Conservation (phyloP, 2,888 invertebrate genomes). For the Acronicta leporina region DNA sequence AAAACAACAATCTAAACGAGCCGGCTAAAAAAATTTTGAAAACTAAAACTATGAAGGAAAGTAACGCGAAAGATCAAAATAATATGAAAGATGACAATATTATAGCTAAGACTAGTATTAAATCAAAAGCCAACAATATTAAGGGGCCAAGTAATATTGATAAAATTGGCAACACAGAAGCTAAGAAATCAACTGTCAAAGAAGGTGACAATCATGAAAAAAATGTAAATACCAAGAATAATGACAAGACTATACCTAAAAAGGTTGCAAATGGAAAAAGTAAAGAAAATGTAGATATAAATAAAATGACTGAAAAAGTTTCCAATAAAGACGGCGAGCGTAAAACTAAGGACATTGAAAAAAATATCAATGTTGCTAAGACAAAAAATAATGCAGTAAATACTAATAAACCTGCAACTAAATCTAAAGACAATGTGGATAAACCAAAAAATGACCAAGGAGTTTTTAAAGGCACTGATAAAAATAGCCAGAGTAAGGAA, state of each 20-base stretch:
- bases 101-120: neutral
- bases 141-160: constrained; percentile 1
- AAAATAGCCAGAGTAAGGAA: constrained; percentile 5
- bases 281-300: constrained; percentile 20
- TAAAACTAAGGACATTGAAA: neutral
- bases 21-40: neutral
- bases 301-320: constrained; percentile 1
- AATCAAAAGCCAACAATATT: neutral
- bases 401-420: neutral
- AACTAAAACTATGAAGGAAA: neutral
- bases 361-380: constrained; percentile 9
- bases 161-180: constrained; percentile 6
- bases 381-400: constrained; percentile 5
- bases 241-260: constrained; percentile 7
- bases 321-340: constrained; percentile 1
- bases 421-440: constrained; percentile 10
- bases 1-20: constrained; percentile 7
- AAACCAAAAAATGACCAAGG: constrained; percentile 9
- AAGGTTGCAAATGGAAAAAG: constrained; percentile 12
- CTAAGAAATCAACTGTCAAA: constrained; percentile 10
- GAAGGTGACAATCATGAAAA: neutral
- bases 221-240: constrained; percentile 2
- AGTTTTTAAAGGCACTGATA: neutral
- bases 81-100: neutral
- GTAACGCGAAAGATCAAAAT: neutral